Evolutionary conservation across 2,113 vertebrate species (phyloP).

Genomic region (Megaleporinus macrocephalus): DNA sequence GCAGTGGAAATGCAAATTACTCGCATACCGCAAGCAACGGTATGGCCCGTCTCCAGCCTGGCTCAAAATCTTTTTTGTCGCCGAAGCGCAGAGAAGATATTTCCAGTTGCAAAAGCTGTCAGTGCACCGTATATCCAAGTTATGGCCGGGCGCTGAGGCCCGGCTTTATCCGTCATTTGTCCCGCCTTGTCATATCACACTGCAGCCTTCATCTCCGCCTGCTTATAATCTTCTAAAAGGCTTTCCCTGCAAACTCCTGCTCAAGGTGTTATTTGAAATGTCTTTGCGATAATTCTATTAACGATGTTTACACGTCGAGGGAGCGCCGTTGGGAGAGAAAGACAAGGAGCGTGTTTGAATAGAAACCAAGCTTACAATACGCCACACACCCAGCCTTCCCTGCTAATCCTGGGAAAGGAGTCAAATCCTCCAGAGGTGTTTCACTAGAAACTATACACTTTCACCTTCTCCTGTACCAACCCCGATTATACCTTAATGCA

Average conservation of each 20-base stretch:
- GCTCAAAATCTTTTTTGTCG: neutral
- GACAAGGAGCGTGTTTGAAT: neutral
- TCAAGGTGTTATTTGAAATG: conserved; percentile 63
- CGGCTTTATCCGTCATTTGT: conserved; percentile 60
- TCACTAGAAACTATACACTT: conserved; percentile 48
- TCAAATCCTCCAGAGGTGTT: conserved; percentile 60
- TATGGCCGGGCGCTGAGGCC: conserved; percentile 9
- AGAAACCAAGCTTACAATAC: conserved; percentile 47
- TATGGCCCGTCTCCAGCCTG: neutral
- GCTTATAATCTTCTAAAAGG: conserved; percentile 54
- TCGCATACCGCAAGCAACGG: conserved; percentile 13
- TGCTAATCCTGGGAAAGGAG: conserved; percentile 68
- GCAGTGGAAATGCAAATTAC: conserved; percentile 16
- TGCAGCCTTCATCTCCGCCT: conserved; percentile 53
- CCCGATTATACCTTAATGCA: conserved; percentile 47
- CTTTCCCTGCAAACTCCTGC: conserved; percentile 62
- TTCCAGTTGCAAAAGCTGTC: conserved; percentile 55
- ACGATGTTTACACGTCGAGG: conserved; percentile 48
- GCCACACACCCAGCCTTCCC: conserved; percentile 54
- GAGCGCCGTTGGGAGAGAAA: conserved; percentile 17
- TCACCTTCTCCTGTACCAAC: conserved; percentile 29
- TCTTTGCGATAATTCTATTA: conserved; percentile 56
- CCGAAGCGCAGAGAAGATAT: conserved; percentile 18
- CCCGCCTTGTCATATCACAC: conserved; percentile 63
- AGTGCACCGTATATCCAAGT: conserved; percentile 23